Evolutionary conservation across 2,113 vertebrate genomes (phyloP).

Genomic region (Vidua chalybeata): DNA sequence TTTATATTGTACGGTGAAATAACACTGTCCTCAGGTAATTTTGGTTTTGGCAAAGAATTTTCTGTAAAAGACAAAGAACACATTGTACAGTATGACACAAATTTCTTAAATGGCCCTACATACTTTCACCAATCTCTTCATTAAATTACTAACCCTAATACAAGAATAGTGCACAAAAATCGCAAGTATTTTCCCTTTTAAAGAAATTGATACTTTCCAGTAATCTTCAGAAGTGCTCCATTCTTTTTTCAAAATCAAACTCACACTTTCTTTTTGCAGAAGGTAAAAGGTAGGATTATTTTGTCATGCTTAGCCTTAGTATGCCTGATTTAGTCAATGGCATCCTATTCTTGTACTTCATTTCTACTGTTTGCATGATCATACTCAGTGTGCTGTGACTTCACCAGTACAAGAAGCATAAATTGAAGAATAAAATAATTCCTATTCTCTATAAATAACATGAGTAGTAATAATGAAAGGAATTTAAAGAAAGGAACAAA

Average conservation of each 20-base stretch:
- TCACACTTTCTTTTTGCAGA: background rate
- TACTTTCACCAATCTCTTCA: background rate
- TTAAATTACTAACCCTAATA: constrained; percentile 1
- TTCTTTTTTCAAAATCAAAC: background rate
- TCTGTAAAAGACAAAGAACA: constrained; percentile 81
- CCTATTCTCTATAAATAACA: background rate
- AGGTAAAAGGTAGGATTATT: background rate
- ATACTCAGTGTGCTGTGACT: background rate
- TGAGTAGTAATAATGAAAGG: background rate
- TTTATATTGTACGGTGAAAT: constrained; percentile 90
- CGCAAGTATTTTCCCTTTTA: background rate
- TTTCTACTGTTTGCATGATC: background rate
- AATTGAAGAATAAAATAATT: background rate
- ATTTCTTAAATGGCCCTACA: constrained; percentile 2
- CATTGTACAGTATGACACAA: constrained; percentile 42
- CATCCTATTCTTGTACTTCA: background rate
- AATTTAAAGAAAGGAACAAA: background rate
- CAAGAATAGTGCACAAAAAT: background rate
- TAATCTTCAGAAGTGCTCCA: background rate
- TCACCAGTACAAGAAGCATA: background rate
- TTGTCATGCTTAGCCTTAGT: background rate
- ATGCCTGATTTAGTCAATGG: background rate
- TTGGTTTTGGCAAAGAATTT: constrained; percentile 97
- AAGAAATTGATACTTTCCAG: background rate
- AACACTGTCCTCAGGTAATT: constrained; percentile 86